Evolutionary conservation across 2,113 vertebrate species (phyloP), one percentile per base, ranked within the genome.

Genomic region (Lota lota): DNA sequence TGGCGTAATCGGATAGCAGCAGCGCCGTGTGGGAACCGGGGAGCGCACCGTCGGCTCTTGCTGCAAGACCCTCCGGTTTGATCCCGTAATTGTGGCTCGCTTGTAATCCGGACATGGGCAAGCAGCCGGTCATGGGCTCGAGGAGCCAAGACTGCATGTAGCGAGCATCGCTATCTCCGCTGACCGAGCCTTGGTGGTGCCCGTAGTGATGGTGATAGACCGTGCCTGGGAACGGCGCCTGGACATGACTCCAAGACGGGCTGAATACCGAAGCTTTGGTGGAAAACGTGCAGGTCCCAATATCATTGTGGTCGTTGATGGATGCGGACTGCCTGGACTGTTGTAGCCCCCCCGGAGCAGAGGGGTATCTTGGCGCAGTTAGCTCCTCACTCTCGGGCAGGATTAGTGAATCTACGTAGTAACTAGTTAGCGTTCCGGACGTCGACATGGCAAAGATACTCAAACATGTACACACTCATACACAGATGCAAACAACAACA

Each of bases 331-430:
- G 92, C 72, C 93, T 88, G 21, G 91, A 74, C 69, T 90, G 92
- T 83, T 94, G 95, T 61, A 93, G 90, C 89, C 94, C 92, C 20
- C 69, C 69, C 4, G 92, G 66, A 71, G 88, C 94, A 40, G 94
- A 77, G 63, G 91, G 83, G 66, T 94, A 97, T 86, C 94, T 92
- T 83, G 94, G 85, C 28, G 92, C 91, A 61, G 94, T 89, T 87
- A 95, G 91, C 85, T 97, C 95, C 69, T 97, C 96, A 74, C 90
- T 90, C 83, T 96, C 94, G 67, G 95, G 92, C 79, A 96, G 87
- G 83, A 96, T 93, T 83, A 97, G 94, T 28, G 96, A 97, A 92
- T 98, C 95, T 85, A 97, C 96, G 89, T 96, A 97, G 91, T 97
- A 98, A 90, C 93, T 95, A 90, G 94, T 95, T 82, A 97, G 91